Evolutionary conservation across 2,797 vertebrate genomes (phyloP).

Genomic region (Vespertilio murinus): DNA sequence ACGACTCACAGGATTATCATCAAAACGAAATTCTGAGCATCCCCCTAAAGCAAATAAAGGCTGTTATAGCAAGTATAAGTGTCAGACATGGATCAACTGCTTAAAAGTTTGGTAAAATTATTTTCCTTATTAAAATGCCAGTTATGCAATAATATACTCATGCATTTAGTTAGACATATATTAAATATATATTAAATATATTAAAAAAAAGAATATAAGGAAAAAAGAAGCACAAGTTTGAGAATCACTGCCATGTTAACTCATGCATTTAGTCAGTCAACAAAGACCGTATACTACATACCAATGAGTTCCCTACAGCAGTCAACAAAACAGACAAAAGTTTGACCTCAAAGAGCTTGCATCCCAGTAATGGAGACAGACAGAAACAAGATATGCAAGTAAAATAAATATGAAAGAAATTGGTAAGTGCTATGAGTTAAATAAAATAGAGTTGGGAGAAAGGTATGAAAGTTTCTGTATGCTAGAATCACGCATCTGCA

Average conservation of each 20-base stretch:
- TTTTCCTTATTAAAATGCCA: not conserved
- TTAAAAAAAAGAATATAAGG: too few species aligned
- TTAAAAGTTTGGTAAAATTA: not conserved
- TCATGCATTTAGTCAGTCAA: not conserved
- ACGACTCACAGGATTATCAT: constrained; percentile 83
- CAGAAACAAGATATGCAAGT: not conserved
- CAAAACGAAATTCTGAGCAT: constrained; percentile 89
- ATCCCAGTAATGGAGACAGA: not conserved
- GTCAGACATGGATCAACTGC: not conserved
- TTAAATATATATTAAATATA: too few species aligned
- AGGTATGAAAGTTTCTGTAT: not conserved
- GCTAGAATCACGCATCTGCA: not conserved
- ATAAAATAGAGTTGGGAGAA: not conserved
- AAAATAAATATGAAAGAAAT: not conserved
- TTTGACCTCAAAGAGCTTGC: not conserved
- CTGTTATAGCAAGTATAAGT: not conserved
- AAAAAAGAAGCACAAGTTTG: too few species aligned
- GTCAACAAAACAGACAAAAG: not conserved
- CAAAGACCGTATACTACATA: not conserved
- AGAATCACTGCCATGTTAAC: too few species aligned
- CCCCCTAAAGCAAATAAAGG: constrained; percentile 81
- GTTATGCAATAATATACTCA: not conserved
- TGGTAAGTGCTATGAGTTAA: not conserved
- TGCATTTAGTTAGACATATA: not conserved
- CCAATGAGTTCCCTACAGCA: not conserved